Evolutionary conservation across 2,797 vertebrate genomes (phyloP), one percentile per base, ranked within the genome.

Genomic region (Pitangus sulphuratus): DNA sequence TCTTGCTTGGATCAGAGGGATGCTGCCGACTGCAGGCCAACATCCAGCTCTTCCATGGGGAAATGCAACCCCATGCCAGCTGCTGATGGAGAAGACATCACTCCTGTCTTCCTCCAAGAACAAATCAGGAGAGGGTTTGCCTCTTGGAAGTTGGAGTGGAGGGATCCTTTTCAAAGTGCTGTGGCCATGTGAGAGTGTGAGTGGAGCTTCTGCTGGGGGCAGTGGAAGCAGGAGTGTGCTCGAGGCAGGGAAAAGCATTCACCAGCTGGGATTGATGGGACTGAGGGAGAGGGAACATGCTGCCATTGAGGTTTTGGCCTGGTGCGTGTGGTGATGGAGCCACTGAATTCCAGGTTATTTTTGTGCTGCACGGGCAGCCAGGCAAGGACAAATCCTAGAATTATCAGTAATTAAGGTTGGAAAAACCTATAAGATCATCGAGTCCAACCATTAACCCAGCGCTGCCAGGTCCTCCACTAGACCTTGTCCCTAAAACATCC

Each of bases 231-330:
- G 60, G 11, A 24, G 6, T 45, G 45, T 45, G 44, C 44, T 45
- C 20, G 21, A 45, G 21, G 45, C 45, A 75, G 57, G 39, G 68
- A 33, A 56, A 28, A 31, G 17, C 13, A 2, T 37, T 42, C 24
- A 2, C 19, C 72, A 30, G 5, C 47, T 4, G 9, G 56, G 69
- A 56, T 33, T 35, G 37, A 24, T 3, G 57, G 60, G 12, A 2
- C 39, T 33, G 62, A 4, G 6, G 68, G 68, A 31, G 58, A 33
- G 65, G 31, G 68, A 57, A 33, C 54, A 8, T 1, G 28, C 14
- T 2, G 2, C 40, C 0, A 0, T 7, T 28, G 90, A n/a, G 56
- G 15, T 81, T 66, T 35, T 35, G 26, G 26, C 77, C 40, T 5
- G 1, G 19, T 39, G 9, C 5, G 12, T 28, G 4, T 2, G 9